Percentiles rank a stretch among this genome's conserved stretches.
Evolutionary conservation across 2,797 vertebrate species (phyloP).

Genomic region (Girardinus metallicus): DNA sequence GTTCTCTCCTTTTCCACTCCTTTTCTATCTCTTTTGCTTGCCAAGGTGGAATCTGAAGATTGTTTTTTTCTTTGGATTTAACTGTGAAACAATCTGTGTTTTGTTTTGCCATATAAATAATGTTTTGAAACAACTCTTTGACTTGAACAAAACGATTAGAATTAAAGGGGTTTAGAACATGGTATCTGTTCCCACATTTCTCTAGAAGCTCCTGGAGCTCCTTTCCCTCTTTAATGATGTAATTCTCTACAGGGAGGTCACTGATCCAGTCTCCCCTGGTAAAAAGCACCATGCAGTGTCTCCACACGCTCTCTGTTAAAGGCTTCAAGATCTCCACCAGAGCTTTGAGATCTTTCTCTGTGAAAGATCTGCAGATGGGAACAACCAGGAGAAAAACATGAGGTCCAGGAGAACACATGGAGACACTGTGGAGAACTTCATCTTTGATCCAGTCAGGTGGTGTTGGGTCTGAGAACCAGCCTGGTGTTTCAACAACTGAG

Average conservation of each 20-base stretch:
- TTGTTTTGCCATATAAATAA: fast-evolving
- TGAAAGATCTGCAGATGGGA: constrained; percentile 36
- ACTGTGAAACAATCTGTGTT: constrained; percentile 32
- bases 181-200: constrained; percentile 50
- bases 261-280: constrained; percentile 6
- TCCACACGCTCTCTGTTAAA: constrained; percentile 52
- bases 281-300: constrained; percentile 57
- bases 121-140: constrained; percentile 1
- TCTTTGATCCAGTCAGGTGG: too few species aligned
- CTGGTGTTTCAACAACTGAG: too few species aligned
- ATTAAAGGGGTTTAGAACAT: background rate
- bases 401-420: too few species aligned
- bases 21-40: constrained; percentile 26
- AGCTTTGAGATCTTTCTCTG: constrained; percentile 37
- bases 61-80: background rate
- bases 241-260: constrained; percentile 5
- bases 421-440: too few species aligned
- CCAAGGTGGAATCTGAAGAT: background rate
- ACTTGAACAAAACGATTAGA: background rate
- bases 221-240: constrained; percentile 48
- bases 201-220: constrained; percentile 38
- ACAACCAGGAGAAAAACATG: too few species aligned
- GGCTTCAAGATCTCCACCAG: constrained; percentile 34
- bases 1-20: constrained; percentile 53
- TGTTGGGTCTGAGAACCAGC: too few species aligned